phyloP scores from a whole-genome alignment of 2,797 vertebrate genomes.

The Aeoliscus strigatus region DNA sequence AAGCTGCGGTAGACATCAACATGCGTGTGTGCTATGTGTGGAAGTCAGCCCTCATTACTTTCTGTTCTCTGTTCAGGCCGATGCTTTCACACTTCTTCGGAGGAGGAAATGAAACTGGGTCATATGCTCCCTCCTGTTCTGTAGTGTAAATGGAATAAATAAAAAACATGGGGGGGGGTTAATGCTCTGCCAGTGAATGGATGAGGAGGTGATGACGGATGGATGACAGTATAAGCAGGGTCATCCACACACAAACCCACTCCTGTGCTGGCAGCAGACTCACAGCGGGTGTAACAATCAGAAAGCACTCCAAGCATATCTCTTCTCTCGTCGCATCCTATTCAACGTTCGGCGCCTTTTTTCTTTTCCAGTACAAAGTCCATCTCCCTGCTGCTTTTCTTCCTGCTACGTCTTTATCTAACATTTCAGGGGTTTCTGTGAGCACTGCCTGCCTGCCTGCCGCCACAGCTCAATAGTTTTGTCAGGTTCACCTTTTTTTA shows the following conservation, averaged over 20 bases:
- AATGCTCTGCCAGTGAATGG: constrained; percentile 21
- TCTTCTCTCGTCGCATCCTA: constrained; percentile 33
- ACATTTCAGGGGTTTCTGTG: constrained; percentile 41
- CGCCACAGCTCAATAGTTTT: constrained; percentile 61
- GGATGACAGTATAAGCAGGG: constrained; percentile 11
- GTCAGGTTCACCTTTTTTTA: constrained; percentile 66
- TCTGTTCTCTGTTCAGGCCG: constrained; percentile 43
- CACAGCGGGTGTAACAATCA: constrained; percentile 8
- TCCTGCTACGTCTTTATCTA: constrained; percentile 60
- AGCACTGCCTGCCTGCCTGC: constrained; percentile 51
- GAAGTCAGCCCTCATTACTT: constrained; percentile 61
- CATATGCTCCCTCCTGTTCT: constrained; percentile 46
- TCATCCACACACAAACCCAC: constrained; percentile 10
- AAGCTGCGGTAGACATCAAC: constrained; percentile 19
- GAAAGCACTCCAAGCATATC: constrained; percentile 44
- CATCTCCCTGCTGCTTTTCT: constrained; percentile 48
- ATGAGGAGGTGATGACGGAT: constrained; percentile 14
- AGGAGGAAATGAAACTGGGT: constrained; percentile 63
- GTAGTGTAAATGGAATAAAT: constrained; percentile 46
- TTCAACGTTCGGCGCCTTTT: constrained; percentile 28
- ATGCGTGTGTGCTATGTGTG: constrained; percentile 31
- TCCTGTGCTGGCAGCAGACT: background rate
- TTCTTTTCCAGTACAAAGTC: constrained; percentile 17
- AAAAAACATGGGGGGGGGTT: constrained; percentile 26
- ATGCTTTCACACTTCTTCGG: constrained; percentile 45